A percentile compares a stretch with the other conserved stretches of the same genome.
phyloP scores from a whole-genome alignment of 2,797 vertebrate species.

The Salarias fasciatus region DNA sequence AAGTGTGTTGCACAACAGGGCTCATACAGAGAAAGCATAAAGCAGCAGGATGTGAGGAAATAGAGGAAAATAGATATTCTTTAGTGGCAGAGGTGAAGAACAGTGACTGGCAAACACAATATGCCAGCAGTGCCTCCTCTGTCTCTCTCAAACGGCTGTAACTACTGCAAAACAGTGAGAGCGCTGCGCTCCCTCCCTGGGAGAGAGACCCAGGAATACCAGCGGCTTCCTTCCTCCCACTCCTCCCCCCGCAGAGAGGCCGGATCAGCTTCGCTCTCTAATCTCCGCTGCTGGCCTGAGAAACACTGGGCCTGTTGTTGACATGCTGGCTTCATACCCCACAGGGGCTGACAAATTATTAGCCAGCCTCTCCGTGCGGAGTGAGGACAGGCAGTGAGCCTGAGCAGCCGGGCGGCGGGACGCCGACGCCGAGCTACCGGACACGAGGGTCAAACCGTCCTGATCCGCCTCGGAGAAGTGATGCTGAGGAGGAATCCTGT shows the following conservation, averaged over 20 bases:
- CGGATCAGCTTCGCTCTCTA: constrained; percentile 72
- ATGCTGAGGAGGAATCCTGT: constrained; percentile 47
- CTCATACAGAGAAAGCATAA: constrained; percentile 39
- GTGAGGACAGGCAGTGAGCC: constrained; percentile 52
- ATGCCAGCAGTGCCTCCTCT: constrained; percentile 24
- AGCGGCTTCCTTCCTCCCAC: constrained; percentile 39
- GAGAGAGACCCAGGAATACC: constrained; percentile 47
- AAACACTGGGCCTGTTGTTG: constrained; percentile 84
- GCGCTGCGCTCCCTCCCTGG: constrained; percentile 31
- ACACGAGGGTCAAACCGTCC: constrained; percentile 63
- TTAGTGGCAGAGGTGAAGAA: constrained; percentile 22
- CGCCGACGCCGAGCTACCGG: constrained; percentile 48
- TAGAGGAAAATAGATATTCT: constrained; percentile 18
- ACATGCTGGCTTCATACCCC: constrained; percentile 75
- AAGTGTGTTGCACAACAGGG: constrained; percentile 67
- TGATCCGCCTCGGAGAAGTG: constrained; percentile 42
- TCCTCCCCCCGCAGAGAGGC: constrained; percentile 11
- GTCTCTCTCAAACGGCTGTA: constrained; percentile 24
- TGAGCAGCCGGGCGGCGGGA: constrained; percentile 47
- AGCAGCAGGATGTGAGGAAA: constrained; percentile 11
- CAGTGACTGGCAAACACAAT: constrained; percentile 26
- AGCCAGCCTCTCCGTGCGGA: constrained; percentile 73
- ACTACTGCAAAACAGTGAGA: constrained; percentile 56
- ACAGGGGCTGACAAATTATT: constrained; percentile 83
- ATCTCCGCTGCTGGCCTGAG: constrained; percentile 75